Conservation (phyloP, 2,113 vertebrate genomes). For the Dunckerocampus dactyliophorus region DNA sequence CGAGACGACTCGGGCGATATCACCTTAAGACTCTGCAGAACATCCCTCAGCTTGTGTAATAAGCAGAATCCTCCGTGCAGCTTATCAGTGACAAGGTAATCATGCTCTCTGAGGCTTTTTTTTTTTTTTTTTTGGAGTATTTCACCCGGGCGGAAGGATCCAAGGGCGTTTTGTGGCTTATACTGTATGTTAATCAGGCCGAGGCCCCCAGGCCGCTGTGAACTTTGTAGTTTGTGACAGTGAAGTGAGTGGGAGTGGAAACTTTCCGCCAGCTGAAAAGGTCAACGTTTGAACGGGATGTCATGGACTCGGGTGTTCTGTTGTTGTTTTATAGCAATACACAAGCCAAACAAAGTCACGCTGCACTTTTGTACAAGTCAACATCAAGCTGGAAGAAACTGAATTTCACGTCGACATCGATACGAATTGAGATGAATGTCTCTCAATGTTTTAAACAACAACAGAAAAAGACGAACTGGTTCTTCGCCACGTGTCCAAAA, state of each 20-base stretch:
- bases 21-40: conserved; percentile 23
- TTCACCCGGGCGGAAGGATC: conserved; percentile 26
- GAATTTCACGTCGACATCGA: too few species aligned
- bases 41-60: conserved; percentile 28
- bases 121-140: conserved; percentile 38
- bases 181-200: conserved; percentile 5
- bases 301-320: too few species aligned
- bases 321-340: too few species aligned
- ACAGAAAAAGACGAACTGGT: neutral
- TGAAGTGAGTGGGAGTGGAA: conserved; percentile 12
- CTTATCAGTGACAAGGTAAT: conserved; percentile 52
- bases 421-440: too few species aligned
- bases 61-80: conserved; percentile 32
- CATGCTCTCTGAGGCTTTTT: conserved; percentile 3
- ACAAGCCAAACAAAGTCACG: too few species aligned
- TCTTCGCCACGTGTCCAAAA: neutral
- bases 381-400: too few species aligned
- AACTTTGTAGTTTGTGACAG: conserved; percentile 20
- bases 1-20: conserved; percentile 24
- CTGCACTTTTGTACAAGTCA: too few species aligned
- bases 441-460: too few species aligned
- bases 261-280: neutral
- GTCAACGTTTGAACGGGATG: too few species aligned
- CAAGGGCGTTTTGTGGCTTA: conserved; percentile 30
- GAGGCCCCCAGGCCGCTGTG: conserved; percentile 18